Percentiles rank a stretch among this genome's conserved stretches.
These are phyloP conservation scores for Hermaeophaga mercurialis DNA, from an alignment of 2,888 invertebrate species.

Conservation along the genomic window DNA sequence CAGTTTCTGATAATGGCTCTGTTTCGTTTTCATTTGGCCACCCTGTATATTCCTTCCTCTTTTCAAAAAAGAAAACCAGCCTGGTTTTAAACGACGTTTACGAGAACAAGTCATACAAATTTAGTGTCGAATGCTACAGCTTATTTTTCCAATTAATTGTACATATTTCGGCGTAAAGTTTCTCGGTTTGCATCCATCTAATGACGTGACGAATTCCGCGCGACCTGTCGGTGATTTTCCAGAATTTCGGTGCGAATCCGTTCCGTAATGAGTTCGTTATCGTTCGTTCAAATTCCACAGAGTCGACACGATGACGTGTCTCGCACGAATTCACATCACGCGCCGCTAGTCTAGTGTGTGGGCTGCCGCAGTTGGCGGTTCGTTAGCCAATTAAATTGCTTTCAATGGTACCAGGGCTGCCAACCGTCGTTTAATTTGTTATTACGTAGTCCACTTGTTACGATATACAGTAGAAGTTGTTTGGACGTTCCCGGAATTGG, in stretches of 20 bases:
- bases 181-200: slow-evolving; percentile 10
- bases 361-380: slow-evolving; percentile 49
- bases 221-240: slow-evolving; percentile 12
- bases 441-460: slow-evolving; percentile 20
- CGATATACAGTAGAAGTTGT: slow-evolving; percentile 26
- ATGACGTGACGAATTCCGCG: slow-evolving; percentile 7
- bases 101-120: too few species aligned
- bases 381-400: slow-evolving; percentile 54
- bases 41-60: too few species aligned
- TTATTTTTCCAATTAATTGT: slow-evolving; percentile 1
- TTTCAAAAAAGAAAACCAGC: too few species aligned
- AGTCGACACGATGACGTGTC: slow-evolving; percentile 16
- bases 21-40: too few species aligned
- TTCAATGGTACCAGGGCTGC: slow-evolving; percentile 48
- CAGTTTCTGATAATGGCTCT: too few species aligned
- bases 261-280: slow-evolving; percentile 16
- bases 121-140: too few species aligned
- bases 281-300: slow-evolving; percentile 14
- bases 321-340: slow-evolving; percentile 43
- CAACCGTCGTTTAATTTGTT: slow-evolving; percentile 42
- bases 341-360: slow-evolving; percentile 34
- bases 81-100: too few species aligned
- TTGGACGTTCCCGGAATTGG: slow-evolving; percentile 1
- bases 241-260: slow-evolving; percentile 9
- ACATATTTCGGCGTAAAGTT: neutral